These are phyloP conservation scores for Akabosia matsudoensis DNA, from an alignment of 1,140 invertebrate species.

Conservation along the genomic window DNA sequence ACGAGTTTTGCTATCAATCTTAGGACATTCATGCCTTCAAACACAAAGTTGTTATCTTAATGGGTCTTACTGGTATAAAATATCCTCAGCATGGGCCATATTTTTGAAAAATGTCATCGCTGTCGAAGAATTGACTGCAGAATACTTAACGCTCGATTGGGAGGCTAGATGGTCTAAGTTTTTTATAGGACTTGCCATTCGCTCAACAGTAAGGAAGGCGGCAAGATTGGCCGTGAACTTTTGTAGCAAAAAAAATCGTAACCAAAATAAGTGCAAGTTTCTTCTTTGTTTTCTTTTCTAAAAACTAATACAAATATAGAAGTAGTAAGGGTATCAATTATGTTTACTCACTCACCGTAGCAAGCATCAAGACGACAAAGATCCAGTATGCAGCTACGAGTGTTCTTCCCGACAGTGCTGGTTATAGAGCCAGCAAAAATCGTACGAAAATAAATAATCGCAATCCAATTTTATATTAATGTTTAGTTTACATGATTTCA, in stretches of 20 bases:
- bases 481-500: too few relatives aligned
- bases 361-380: constrained; percentile 86
- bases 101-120: constrained; percentile 84
- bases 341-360: constrained; percentile 64
- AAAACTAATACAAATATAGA: too few relatives aligned
- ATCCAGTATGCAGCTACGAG: constrained; percentile 89
- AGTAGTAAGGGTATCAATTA: too few relatives aligned
- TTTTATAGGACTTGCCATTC: constrained; percentile 87
- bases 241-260: not conserved
- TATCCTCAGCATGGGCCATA: constrained; percentile 86
- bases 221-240: constrained; percentile 94
- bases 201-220: constrained; percentile 63
- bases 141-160: constrained; percentile 88
- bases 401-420: constrained; percentile 75
- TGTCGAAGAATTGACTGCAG: constrained; percentile 73
- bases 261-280: not conserved
- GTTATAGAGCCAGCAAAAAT: constrained; percentile 48
- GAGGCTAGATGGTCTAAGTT: constrained; percentile 80
- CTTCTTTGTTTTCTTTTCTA: too few relatives aligned
- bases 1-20: too few relatives aligned
- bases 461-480: too few relatives aligned
- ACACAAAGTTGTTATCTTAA: constrained; percentile 17
- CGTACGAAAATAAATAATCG: not conserved
- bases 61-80: constrained; percentile 71
- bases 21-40: too few relatives aligned